Evolutionary conservation across 2,888 invertebrate genomes (phyloP).

Genomic region (Lithophane socia): DNA sequence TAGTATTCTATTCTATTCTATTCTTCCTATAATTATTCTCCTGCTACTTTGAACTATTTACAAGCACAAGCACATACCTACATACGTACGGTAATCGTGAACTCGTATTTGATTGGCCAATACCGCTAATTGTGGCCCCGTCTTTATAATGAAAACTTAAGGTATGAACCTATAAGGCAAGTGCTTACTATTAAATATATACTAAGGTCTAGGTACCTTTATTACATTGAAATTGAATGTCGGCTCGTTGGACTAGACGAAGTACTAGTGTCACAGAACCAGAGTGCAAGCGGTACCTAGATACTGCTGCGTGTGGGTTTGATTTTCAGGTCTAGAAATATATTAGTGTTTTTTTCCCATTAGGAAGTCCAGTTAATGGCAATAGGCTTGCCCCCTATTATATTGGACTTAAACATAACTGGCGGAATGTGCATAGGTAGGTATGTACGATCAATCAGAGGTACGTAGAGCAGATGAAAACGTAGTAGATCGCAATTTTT

Average conservation of each 20-base stretch:
- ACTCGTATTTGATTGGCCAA: no score
- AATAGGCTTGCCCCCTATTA: background rate
- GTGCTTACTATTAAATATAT: background rate
- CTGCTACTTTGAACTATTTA: background rate
- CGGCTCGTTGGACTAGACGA: background rate
- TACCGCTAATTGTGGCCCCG: background rate
- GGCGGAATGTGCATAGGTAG: background rate
- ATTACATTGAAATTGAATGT: background rate
- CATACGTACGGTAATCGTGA: background rate
- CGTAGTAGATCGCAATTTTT: background rate
- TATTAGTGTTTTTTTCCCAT: background rate
- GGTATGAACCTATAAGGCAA: background rate
- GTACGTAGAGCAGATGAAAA: background rate
- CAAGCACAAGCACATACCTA: background rate
- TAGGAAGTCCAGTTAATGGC: no score
- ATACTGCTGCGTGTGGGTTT: background rate
- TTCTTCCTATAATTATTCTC: background rate
- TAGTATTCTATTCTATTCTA: no score
- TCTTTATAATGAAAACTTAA: no score
- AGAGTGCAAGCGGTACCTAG: background rate
- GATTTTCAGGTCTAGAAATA: background rate
- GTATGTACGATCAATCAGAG: background rate
- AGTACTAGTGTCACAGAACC: no score
- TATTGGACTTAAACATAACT: background rate
- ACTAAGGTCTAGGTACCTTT: background rate